Percentiles rank a stretch among this genome's conserved stretches.
Evolutionary conservation across 2,888 invertebrate species (phyloP).

Genomic region (Rhabditophanes sp.): DNA sequence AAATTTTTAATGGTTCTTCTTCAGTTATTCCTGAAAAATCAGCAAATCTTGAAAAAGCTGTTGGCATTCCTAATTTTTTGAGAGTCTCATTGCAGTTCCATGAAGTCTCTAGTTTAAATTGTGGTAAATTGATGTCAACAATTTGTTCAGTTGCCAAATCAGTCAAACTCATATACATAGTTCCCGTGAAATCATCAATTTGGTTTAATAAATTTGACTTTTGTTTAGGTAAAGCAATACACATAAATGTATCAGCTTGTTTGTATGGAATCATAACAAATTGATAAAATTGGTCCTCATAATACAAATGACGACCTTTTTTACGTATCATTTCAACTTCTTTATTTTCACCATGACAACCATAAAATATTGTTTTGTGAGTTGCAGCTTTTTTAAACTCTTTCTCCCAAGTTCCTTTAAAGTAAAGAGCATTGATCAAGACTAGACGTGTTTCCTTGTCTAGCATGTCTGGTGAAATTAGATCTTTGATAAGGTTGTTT

Average conservation of each 20-base stretch:
- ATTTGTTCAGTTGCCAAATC: too few relatives aligned
- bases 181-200: too few relatives aligned
- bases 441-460: constrained; percentile 44
- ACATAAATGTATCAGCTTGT: too few relatives aligned
- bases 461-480: constrained; percentile 52
- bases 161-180: too few relatives aligned
- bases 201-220: too few relatives aligned
- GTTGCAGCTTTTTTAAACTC: constrained; percentile 55
- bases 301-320: too few relatives aligned
- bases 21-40: constrained; percentile 18
- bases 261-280: too few relatives aligned
- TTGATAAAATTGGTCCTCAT: too few relatives aligned
- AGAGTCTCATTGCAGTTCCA: constrained; percentile 15
- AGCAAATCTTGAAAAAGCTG: constrained; percentile 17
- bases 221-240: too few relatives aligned
- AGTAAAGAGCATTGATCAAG: constrained; percentile 49
- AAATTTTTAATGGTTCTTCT: constrained; percentile 16
- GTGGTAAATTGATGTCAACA: constrained; percentile 23
- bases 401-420: constrained; percentile 47
- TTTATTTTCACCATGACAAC: too few relatives aligned
- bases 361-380: constrained; percentile 54
- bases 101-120: constrained; percentile 26
- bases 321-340: too few relatives aligned
- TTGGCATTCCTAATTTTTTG: constrained; percentile 16
- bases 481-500: constrained; percentile 63